A percentile compares a stretch with the other conserved stretches of the same genome.
Conservation (phyloP, 2,113 vertebrate species). For the Myocastor coypus region DNA sequence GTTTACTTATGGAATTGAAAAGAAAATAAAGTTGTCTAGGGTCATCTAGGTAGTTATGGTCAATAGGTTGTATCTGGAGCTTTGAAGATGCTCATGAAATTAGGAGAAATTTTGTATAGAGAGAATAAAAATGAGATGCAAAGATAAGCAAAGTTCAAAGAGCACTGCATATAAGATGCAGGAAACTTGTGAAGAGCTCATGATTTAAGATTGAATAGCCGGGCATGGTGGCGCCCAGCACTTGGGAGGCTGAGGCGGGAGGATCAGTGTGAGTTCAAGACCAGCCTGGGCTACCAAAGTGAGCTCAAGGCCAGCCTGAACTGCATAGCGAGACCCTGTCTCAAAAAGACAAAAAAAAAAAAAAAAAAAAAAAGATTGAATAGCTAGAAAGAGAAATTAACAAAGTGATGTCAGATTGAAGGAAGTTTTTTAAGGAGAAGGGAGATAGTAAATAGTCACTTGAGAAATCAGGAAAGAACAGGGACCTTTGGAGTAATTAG, state of each 20-base stretch:
- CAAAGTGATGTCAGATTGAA: background rate
- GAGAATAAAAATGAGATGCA: background rate
- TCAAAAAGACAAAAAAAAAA: too few relatives aligned
- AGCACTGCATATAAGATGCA: slow-evolving; percentile 3
- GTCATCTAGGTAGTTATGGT: background rate
- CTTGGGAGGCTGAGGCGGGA: too few relatives aligned
- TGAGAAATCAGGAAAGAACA: slow-evolving; percentile 1
- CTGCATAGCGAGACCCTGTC: too few relatives aligned
- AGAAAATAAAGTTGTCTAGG: background rate
- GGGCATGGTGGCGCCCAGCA: too few relatives aligned
- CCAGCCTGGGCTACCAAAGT: too few relatives aligned
- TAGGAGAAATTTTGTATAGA: background rate
- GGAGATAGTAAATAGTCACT: slow-evolving; percentile 25
- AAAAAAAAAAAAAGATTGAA: too few relatives aligned
- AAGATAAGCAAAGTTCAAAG: background rate
- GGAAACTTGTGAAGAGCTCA: background rate
- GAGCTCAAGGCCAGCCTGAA: too few relatives aligned
- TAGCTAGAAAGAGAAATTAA: background rate
- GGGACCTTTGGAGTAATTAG: background rate
- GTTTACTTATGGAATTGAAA: too few relatives aligned
- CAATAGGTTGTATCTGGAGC: background rate
- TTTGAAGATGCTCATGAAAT: slow-evolving; percentile 23
- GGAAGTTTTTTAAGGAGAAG: slow-evolving; percentile 19
- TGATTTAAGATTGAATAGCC: slow-evolving; percentile 17
- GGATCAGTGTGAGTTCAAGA: too few relatives aligned